Evolutionary conservation across 2,888 invertebrate genomes (phyloP).

Genomic region (Luffia ferchaultella): DNA sequence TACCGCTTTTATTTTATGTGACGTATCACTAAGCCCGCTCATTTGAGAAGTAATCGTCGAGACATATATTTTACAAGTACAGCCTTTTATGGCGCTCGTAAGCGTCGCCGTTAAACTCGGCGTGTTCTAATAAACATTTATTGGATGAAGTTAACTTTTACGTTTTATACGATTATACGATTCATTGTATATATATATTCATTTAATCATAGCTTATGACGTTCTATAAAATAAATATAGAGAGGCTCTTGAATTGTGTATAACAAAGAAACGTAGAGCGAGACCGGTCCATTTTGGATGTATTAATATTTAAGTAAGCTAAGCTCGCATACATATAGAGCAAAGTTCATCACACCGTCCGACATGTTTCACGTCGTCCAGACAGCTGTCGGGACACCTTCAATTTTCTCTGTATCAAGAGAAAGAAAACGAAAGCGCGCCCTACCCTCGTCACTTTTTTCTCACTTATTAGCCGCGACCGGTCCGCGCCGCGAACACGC

Average conservation of each 20-base stretch:
- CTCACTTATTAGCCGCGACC: not conserved
- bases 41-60: not conserved
- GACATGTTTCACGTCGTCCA: not conserved
- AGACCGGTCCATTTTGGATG: no score
- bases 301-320: no score
- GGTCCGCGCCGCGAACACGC: not conserved
- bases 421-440: not conserved
- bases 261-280: no score
- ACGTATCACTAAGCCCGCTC: not conserved
- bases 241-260: no score
- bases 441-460: not conserved
- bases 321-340: not conserved
- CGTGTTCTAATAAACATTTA: not conserved
- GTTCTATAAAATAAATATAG: no score
- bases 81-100: not conserved
- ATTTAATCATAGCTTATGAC: no score
- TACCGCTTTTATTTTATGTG: conserved; percentile 3
- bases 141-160: not conserved
- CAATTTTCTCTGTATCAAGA: not conserved
- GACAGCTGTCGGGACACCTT: not conserved
- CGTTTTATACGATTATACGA: no score
- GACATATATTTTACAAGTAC: not conserved
- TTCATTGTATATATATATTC: no score
- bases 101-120: not conserved
- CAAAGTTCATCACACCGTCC: not conserved